A percentile compares a stretch with the other conserved stretches of the same genome.
phyloP scores from a whole-genome alignment of 2,113 vertebrate species.

The Danionella cerebrum region DNA sequence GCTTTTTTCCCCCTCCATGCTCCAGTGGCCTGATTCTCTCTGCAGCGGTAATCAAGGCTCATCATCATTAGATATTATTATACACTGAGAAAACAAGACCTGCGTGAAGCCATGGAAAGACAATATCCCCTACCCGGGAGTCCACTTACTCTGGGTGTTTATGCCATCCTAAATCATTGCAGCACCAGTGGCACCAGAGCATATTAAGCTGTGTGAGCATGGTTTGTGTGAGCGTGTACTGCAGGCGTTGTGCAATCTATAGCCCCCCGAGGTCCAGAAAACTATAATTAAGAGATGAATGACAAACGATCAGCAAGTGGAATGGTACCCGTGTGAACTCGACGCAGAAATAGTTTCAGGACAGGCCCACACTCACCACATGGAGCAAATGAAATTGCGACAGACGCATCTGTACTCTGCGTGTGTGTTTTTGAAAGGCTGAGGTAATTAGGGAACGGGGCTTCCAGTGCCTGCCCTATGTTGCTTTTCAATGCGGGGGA shows the following conservation, averaged over 20 bases:
- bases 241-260: neutral
- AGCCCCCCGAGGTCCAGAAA: neutral
- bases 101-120: slow-evolving; percentile 10
- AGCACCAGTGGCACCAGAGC: neutral
- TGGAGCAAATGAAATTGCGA: neutral
- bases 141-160: slow-evolving; percentile 14
- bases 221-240: neutral
- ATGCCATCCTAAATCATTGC: slow-evolving; percentile 5
- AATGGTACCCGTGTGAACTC: slow-evolving; percentile 1
- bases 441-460: neutral
- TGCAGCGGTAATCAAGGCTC: slow-evolving; percentile 28
- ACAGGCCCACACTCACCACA: neutral
- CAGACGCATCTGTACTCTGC: neutral
- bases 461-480: no score
- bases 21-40: slow-evolving; percentile 2
- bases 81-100: slow-evolving; percentile 29
- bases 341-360: neutral
- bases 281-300: slow-evolving; percentile 10
- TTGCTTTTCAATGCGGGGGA: no score
- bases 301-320: slow-evolving; percentile 1
- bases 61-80: slow-evolving; percentile 31
- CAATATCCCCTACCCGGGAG: slow-evolving; percentile 14
- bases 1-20: slow-evolving; percentile 11
- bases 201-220: neutral
- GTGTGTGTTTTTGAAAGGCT: neutral